These are phyloP conservation scores for Sipha maydis DNA, from an alignment of 2,888 invertebrate species.

Conservation along the genomic window DNA sequence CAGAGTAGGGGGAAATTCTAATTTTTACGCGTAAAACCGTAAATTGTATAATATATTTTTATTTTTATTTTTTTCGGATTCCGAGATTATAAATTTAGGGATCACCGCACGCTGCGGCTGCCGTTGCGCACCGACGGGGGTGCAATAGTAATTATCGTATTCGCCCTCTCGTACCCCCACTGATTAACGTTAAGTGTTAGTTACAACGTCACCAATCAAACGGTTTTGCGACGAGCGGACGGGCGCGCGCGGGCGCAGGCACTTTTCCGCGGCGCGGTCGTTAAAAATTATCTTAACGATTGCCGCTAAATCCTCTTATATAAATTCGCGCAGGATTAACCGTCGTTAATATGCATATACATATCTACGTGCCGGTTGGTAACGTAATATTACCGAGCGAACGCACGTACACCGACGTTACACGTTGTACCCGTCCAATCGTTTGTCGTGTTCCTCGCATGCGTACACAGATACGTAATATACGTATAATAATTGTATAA, in stretches of 20 bases:
- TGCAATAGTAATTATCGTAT: slow-evolving; percentile 43
- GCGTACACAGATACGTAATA: too few species aligned
- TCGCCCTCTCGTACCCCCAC: slow-evolving; percentile 40
- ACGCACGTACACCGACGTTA: not conserved
- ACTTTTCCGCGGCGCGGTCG: slow-evolving; percentile 17
- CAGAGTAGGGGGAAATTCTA: slow-evolving; percentile 1
- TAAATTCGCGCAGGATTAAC: slow-evolving; percentile 36
- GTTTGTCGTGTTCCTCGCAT: not conserved
- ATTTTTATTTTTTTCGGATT: slow-evolving; percentile 34
- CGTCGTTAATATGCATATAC: not conserved
- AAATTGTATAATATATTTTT: not conserved
- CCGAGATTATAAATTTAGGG: slow-evolving; percentile 52
- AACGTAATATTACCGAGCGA: not conserved
- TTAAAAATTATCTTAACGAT: slow-evolving; percentile 62
- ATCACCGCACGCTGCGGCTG: slow-evolving; percentile 18
- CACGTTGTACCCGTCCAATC: not conserved
- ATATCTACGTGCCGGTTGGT: not conserved
- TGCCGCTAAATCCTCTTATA: slow-evolving; percentile 53
- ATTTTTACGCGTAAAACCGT: slow-evolving; percentile 32
- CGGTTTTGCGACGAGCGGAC: not conserved
- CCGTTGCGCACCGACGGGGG: not conserved
- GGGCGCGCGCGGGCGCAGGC: not conserved
- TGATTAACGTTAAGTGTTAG: slow-evolving; percentile 61
- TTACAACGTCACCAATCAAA: slow-evolving; percentile 61
- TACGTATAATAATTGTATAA: not conserved